These are phyloP conservation scores for Chrysolina americana DNA, from an alignment of 2,888 invertebrate species.

Conservation along the genomic window DNA sequence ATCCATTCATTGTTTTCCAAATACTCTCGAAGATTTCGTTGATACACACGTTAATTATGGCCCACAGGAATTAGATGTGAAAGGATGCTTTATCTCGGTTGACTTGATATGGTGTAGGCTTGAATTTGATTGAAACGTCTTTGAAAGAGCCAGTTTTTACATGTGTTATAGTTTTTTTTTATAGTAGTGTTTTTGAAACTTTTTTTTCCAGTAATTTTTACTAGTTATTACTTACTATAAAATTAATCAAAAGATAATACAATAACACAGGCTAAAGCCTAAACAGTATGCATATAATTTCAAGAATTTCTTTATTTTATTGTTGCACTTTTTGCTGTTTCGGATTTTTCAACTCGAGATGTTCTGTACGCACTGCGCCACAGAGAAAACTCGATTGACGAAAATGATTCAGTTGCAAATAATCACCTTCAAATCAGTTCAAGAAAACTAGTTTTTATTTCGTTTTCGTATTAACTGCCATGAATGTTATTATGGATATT, in stretches of 20 bases:
- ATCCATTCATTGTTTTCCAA: too few species aligned
- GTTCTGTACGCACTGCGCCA: not conserved
- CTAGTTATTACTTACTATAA: not conserved
- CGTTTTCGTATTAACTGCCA: constrained; percentile 1
- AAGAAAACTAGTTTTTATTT: not conserved
- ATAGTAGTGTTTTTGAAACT: not conserved
- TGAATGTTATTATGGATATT: constrained; percentile 14
- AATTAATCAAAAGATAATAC: not conserved
- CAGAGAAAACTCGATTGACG: not conserved
- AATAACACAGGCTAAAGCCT: not conserved
- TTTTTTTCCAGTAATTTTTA: not conserved
- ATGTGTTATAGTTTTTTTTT: too few species aligned
- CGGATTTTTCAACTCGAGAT: too few species aligned
- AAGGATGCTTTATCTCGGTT: too few species aligned
- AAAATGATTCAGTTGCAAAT: too few species aligned
- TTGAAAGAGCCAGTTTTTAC: too few species aligned
- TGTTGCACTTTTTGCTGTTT: not conserved
- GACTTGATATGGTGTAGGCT: too few species aligned
- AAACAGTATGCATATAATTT: not conserved
- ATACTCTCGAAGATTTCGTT: too few species aligned
- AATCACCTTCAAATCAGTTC: too few species aligned
- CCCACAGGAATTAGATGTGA: too few species aligned
- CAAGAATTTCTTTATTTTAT: not conserved
- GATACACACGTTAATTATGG: too few species aligned
- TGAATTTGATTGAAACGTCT: too few species aligned